Conservation (phyloP, 2,113 vertebrate species). For the Ahaetulla prasina region DNA sequence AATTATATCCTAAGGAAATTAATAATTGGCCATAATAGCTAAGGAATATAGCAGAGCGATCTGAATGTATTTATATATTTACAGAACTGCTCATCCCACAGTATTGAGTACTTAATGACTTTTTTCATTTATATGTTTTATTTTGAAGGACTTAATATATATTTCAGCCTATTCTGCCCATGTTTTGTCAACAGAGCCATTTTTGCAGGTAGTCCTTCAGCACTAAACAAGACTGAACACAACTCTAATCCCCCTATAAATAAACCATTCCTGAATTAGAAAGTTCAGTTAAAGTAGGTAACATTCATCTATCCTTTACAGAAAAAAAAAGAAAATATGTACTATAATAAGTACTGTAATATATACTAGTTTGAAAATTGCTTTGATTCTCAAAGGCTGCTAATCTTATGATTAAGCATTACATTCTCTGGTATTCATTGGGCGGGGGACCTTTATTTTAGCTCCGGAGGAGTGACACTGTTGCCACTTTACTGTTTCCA, state of each 20-base stretch:
- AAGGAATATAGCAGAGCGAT: not conserved
- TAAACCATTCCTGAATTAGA: not conserved
- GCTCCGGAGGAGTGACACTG: not conserved
- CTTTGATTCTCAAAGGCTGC: not conserved
- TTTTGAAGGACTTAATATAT: not conserved
- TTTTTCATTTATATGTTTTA: not conserved
- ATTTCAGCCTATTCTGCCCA: not conserved
- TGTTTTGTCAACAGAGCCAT: not conserved
- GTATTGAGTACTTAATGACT: not conserved
- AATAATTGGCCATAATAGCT: not conserved
- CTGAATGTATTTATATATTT: not conserved
- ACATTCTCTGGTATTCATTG: not conserved
- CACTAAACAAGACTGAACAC: not conserved
- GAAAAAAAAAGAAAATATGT: not conserved
- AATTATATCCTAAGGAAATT: not conserved
- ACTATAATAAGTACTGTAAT: not conserved
- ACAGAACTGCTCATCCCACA: not conserved
- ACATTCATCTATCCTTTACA: not conserved
- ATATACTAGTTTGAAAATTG: not conserved
- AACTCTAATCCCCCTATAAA: not conserved
- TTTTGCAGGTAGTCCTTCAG: not conserved
- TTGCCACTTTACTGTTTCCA: not conserved
- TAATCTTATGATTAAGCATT: not conserved
- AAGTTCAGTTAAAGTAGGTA: not conserved
- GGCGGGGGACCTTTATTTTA: not conserved